phyloP scores from a whole-genome alignment of 2,113 vertebrate genomes.

The Chitala chitala region DNA sequence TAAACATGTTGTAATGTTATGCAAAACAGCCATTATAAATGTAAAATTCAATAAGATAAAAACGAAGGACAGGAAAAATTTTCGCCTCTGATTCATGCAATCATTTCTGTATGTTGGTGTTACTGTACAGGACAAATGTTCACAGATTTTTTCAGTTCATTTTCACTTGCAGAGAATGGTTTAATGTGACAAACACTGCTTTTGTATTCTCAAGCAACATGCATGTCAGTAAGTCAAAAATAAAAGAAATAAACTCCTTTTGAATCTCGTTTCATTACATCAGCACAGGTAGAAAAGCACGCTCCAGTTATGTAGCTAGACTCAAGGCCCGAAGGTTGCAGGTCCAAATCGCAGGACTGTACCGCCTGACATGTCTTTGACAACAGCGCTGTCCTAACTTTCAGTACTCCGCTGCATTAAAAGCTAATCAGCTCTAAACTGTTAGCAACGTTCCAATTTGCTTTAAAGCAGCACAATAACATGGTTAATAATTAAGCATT shows the following conservation, averaged over 20 bases:
- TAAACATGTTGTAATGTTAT: not conserved
- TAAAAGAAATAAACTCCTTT: not conserved
- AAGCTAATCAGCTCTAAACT: not conserved
- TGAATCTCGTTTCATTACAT: not conserved
- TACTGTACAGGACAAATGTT: not conserved
- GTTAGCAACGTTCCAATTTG: not conserved
- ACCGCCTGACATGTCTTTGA: not conserved
- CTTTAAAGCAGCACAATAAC: not conserved
- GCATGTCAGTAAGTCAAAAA: not conserved
- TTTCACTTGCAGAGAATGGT: not conserved
- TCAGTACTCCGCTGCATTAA: not conserved
- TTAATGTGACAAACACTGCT: not conserved
- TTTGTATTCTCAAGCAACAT: not conserved
- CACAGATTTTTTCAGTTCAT: not conserved
- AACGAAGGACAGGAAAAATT: not conserved
- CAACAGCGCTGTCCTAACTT: not conserved
- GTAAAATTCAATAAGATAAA: not conserved
- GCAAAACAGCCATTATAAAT: no score
- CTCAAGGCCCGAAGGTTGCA: not conserved
- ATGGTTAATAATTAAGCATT: not conserved
- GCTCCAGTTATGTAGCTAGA: not conserved
- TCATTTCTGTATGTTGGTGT: not conserved
- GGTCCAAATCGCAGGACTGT: no score
- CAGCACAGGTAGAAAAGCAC: not conserved
- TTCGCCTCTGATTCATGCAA: not conserved